Percentiles rank a stretch among this genome's conserved stretches.
phyloP scores from a whole-genome alignment of 2,113 vertebrate species.

The Orthonyx spaldingii region DNA sequence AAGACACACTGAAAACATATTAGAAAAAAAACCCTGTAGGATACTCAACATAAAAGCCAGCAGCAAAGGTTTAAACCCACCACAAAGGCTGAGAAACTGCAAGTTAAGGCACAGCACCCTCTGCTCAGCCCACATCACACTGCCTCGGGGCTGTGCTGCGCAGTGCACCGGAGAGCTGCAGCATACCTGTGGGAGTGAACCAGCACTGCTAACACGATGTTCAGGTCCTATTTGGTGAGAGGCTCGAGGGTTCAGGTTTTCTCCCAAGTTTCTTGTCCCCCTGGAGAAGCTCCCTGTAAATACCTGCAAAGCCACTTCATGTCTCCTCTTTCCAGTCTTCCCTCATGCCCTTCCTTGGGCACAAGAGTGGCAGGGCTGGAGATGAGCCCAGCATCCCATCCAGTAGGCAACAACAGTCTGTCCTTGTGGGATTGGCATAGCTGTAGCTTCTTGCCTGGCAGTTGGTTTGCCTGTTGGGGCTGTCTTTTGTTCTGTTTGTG shows the following conservation, averaged over 20 bases:
- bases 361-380: not conserved
- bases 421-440: rapidly evolving
- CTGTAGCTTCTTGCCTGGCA: not conserved
- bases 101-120: not conserved
- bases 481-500: not conserved
- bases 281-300: not conserved
- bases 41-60: not conserved
- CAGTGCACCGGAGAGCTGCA: rapidly evolving
- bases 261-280: not conserved
- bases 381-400: not conserved
- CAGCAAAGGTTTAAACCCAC: not conserved
- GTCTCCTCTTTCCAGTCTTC: not conserved
- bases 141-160: not conserved
- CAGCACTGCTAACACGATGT: not conserved
- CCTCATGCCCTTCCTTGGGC: rapidly evolving
- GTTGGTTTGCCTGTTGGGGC: not conserved
- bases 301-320: not conserved
- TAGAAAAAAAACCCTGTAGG: not conserved
- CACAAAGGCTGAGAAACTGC: constrained; percentile 15
- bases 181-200: not conserved
- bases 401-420: not conserved
- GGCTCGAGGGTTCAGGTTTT: not conserved
- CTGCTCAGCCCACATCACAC: not conserved
- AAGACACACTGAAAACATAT: not conserved
- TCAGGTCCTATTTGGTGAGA: not conserved